These are phyloP conservation scores for Sebastolobus alascanus DNA, from an alignment of 2,797 vertebrate genomes.

Conservation along the genomic window DNA sequence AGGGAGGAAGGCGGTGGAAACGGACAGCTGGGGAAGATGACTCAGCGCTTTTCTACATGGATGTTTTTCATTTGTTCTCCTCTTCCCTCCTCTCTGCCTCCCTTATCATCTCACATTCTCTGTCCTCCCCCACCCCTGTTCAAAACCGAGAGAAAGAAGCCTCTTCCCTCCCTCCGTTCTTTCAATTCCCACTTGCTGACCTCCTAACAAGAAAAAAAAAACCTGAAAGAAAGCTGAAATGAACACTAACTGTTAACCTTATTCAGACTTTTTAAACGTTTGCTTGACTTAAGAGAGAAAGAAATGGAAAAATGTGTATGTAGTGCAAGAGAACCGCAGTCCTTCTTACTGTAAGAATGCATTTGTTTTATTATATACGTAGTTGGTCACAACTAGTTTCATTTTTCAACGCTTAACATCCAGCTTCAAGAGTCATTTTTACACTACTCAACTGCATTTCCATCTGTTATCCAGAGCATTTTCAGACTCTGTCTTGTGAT, in stretches of 20 bases:
- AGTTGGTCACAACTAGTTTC: conserved; percentile 76
- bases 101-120: conserved; percentile 60
- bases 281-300: conserved; percentile 76
- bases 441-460: conserved; percentile 72
- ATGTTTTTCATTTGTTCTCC: conserved; percentile 77
- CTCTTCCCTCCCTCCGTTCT: conserved; percentile 59
- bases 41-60: conserved; percentile 72
- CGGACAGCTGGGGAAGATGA: conserved; percentile 69
- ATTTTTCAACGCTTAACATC: conserved; percentile 76
- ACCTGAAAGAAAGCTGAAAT: conserved; percentile 41
- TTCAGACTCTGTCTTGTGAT: conserved; percentile 80
- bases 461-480: conserved; percentile 75
- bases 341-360: conserved; percentile 75
- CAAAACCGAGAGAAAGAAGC: conserved; percentile 61
- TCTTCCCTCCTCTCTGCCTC: conserved; percentile 64
- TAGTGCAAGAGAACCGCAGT: conserved; percentile 72
- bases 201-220: conserved; percentile 63
- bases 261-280: conserved; percentile 73
- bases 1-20: conserved; percentile 56
- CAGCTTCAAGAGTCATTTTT: conserved; percentile 75
- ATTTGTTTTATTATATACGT: conserved; percentile 78
- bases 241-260: conserved; percentile 76
- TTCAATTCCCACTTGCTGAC: conserved; percentile 57
- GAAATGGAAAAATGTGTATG: conserved; percentile 67
- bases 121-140: conserved; percentile 56